Conservation (phyloP, 2,113 vertebrate genomes). For the Leucopternis melanops region DNA sequence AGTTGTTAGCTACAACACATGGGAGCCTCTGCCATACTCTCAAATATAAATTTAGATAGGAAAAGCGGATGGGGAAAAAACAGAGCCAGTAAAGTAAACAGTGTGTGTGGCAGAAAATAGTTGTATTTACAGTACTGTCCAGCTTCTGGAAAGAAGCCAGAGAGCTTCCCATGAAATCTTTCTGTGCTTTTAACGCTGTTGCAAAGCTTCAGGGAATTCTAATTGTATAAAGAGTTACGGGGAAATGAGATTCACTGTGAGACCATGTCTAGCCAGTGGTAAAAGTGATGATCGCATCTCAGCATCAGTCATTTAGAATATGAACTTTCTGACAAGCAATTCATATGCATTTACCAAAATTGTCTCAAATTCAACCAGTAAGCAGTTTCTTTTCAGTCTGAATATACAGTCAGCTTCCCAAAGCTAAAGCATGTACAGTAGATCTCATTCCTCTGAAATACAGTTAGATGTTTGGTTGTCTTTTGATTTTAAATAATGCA, state of each 20-base stretch:
- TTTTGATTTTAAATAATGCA: constrained; percentile 28
- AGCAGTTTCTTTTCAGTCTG: constrained; percentile 2
- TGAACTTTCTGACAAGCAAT: neutral
- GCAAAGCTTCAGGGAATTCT: constrained; percentile 37
- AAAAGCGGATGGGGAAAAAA: neutral
- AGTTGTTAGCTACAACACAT: neutral
- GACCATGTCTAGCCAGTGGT: neutral
- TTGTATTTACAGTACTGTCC: neutral
- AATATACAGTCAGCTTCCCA: neutral
- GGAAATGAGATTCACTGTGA: constrained; percentile 39
- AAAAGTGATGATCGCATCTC: neutral
- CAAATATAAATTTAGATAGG: neutral
- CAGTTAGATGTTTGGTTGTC: neutral
- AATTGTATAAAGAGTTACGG: constrained; percentile 34
- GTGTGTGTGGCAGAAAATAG: constrained; percentile 6
- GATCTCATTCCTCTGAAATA: constrained; percentile 12
- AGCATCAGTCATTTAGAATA: neutral
- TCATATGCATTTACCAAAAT: neutral
- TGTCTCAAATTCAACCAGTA: neutral
- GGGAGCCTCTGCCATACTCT: neutral
- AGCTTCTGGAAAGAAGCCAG: neutral
- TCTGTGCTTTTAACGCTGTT: constrained; percentile 25
- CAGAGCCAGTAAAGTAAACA: neutral
- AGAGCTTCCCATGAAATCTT: neutral
- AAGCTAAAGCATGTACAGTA: constrained; percentile 47